Base-by-base conservation (phyloP, 2,888 invertebrate genomes). In the Deilephila elpenor region DNA sequence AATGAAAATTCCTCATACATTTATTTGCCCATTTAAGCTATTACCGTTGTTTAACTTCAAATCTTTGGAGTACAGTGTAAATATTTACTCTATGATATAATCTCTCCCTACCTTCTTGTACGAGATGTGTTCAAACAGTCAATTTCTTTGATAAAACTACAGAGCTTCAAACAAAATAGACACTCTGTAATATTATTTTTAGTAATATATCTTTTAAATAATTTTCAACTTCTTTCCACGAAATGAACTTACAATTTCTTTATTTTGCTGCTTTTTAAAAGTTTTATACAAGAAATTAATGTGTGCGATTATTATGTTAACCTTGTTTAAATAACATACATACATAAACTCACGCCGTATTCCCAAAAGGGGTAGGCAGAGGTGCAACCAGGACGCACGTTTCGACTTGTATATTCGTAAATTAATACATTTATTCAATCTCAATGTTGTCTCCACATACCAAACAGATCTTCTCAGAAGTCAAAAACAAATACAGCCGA, bases 31-130 rank as follows among this genome's bases (percentile, higher is more conserved):
- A 67, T 51, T 67, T 17, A 67, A 67, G 51, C 67, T 67, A 67
- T 67, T 67, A 67, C 17, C 20, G 20, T 64, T 20, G 25, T 77
- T 80, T 76, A 76, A 17, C 14, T n/a, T 20, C 51, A 67, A 67
- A 67, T 51, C 44, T 67, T 67, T 67, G 25, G 17, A 67, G 67
- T 51, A 25, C 44, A 17, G 51, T 51, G 67, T 44, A 67, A 67
- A 67, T 67, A 67, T 67, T 67, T 51, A 67, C 67, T 51, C 6
- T 51, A 51, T 14, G 51, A 17, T 56, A 56, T 56, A 56, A 56
- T 67, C 51, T 2, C 67, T 51, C 44, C 17, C 17, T 20, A 44
- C 20, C 44, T 51, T 25, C 67, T 67, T 37, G 19, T 8, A 20
- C 25, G 25, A 67, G 67, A 51, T 67, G 25, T 67, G 67, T 25